phyloP scores from a whole-genome alignment of 1,140 invertebrate species.

The Paracyclopina nana region DNA sequence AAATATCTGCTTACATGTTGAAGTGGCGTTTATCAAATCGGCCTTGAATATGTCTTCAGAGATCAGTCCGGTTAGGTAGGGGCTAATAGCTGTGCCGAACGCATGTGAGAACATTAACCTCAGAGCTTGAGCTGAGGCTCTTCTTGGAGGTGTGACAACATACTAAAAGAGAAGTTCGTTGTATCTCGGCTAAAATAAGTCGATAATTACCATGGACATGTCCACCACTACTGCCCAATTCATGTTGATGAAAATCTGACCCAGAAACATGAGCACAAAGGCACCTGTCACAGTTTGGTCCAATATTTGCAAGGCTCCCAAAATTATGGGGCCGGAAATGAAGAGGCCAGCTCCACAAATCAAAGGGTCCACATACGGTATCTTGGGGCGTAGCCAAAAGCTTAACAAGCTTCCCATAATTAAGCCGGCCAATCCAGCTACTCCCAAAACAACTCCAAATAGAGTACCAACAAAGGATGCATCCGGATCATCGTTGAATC shows the following conservation, averaged over 20 bases:
- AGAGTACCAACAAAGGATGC: constrained; percentile 54
- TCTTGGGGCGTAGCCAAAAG: constrained; percentile 39
- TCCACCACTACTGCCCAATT: constrained; percentile 97
- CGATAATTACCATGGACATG: constrained; percentile 69
- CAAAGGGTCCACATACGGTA: constrained; percentile 59
- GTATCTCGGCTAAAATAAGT: too few species aligned
- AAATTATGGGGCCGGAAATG: constrained; percentile 61
- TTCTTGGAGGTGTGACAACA: constrained; percentile 65
- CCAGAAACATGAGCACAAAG: constrained; percentile 57
- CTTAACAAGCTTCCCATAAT: constrained; percentile 60
- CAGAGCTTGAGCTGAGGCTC: constrained; percentile 80
- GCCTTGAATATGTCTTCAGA: constrained; percentile 24
- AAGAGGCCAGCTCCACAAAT: constrained; percentile 77
- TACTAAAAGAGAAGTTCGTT: constrained; percentile 52
- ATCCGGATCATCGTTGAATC: not conserved
- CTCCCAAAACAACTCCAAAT: constrained; percentile 82
- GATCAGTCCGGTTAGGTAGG: constrained; percentile 75
- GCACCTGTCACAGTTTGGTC: constrained; percentile 37
- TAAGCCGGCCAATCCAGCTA: constrained; percentile 77
- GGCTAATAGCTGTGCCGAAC: constrained; percentile 77
- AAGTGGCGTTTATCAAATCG: not conserved
- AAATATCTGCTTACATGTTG: not conserved
- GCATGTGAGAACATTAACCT: constrained; percentile 80
- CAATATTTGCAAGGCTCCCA: constrained; percentile 45
- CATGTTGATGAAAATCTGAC: constrained; percentile 62